Evolutionary conservation across 1,140 invertebrate genomes (phyloP).

Genomic region (Oedothorax gibbosus): DNA sequence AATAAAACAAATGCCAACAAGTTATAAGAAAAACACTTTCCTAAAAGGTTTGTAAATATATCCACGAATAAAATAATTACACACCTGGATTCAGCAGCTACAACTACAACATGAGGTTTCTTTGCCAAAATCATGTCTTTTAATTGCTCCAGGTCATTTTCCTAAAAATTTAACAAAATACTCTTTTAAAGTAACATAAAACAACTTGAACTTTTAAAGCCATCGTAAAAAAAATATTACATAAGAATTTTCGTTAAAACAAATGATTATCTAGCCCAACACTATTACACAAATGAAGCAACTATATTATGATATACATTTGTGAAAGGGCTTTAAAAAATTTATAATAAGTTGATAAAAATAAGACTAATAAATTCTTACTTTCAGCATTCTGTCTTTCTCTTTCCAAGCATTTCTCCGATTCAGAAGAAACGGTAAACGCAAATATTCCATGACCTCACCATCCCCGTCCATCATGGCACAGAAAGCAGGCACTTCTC

Average conservation of each 20-base stretch:
- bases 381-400: constrained; percentile 79
- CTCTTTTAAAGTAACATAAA: not conserved
- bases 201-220: too few species aligned
- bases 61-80: not conserved
- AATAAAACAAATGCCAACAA: not conserved
- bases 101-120: constrained; percentile 92
- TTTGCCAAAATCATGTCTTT: constrained; percentile 88
- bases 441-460: constrained; percentile 89
- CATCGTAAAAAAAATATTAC: too few species aligned
- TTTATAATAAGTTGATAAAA: not conserved
- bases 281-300: too few species aligned
- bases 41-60: not conserved
- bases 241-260: too few species aligned
- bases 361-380: constrained; percentile 62
- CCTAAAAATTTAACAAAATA: constrained; percentile 68
- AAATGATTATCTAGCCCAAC: too few species aligned
- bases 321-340: not conserved
- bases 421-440: constrained; percentile 86
- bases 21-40: not conserved
- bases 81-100: constrained; percentile 84
- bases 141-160: constrained; percentile 84
- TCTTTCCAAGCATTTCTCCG: constrained; percentile 81
- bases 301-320: not conserved
- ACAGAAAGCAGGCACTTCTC: constrained; percentile 87
- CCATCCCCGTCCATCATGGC: constrained; percentile 89